Conservation (phyloP, 2,797 vertebrate genomes). For the Hozukius guyotensis region DNA sequence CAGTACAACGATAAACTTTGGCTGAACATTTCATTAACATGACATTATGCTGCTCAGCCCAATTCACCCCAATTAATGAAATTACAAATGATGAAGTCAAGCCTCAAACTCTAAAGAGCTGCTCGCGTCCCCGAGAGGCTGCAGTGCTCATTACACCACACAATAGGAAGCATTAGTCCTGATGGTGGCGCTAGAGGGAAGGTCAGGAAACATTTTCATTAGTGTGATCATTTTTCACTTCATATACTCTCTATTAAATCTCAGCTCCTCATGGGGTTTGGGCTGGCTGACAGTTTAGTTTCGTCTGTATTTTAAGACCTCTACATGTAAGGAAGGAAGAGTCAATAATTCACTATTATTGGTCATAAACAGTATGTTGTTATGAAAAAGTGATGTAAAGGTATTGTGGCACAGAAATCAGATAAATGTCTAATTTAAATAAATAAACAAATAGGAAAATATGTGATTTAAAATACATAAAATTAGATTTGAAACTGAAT, state of each 20-base stretch:
- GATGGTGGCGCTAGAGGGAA: constrained; percentile 20
- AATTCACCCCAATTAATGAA: background rate
- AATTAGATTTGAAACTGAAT: background rate
- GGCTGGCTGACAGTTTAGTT: no score
- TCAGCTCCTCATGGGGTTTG: background rate
- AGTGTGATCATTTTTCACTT: background rate
- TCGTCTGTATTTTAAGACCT: background rate
- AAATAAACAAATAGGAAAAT: background rate
- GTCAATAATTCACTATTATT: background rate
- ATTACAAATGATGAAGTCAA: background rate
- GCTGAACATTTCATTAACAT: background rate
- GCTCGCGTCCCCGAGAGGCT: background rate
- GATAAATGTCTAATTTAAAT: background rate
- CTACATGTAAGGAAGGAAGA: background rate
- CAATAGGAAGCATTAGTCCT: background rate
- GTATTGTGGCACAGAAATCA: background rate
- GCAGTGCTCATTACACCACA: background rate
- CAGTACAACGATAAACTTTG: background rate
- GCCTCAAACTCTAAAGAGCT: background rate
- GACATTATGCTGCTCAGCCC: background rate
- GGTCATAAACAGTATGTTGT: background rate
- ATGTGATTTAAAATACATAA: accelerated
- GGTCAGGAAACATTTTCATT: background rate
- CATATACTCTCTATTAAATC: background rate
- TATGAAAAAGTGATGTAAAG: background rate